phyloP scores from a whole-genome alignment of 2,113 vertebrate genomes.

The Tapirus terrestris region DNA sequence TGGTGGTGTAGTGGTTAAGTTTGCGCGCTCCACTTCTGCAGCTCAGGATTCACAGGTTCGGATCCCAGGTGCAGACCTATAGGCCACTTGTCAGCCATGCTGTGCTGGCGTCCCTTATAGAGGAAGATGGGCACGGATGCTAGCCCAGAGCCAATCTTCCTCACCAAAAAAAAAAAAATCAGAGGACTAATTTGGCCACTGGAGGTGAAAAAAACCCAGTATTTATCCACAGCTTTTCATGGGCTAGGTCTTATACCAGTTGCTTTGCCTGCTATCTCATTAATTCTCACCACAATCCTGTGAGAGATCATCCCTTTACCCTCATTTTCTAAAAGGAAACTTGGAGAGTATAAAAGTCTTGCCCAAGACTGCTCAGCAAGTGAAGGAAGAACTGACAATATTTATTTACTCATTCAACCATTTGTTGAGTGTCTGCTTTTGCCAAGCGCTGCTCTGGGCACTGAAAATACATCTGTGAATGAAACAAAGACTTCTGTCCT shows the following conservation, averaged over 20 bases:
- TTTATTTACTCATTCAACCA: background rate
- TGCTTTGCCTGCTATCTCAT: background rate
- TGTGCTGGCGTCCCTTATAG: too few relatives aligned
- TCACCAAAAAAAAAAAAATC: too few relatives aligned
- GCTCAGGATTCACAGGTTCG: too few relatives aligned
- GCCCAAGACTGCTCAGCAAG: background rate
- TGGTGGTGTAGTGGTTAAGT: too few relatives aligned
- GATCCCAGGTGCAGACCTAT: too few relatives aligned
- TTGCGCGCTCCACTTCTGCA: too few relatives aligned
- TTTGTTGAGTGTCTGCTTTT: background rate
- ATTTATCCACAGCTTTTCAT: conserved; percentile 3
- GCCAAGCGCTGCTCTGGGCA: background rate
- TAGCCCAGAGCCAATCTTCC: too few relatives aligned
- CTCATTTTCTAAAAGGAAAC: conserved; percentile 22
- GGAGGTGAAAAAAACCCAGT: conserved; percentile 12
- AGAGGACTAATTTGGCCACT: background rate
- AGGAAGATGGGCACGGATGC: too few relatives aligned
- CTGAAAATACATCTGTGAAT: background rate
- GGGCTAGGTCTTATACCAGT: background rate
- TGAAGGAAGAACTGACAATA: background rate
- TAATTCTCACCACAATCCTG: background rate
- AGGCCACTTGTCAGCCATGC: too few relatives aligned
- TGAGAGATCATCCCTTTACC: background rate
- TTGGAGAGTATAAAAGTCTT: background rate
- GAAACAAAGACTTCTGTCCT: background rate